A percentile compares a stretch with the other conserved stretches of the same genome.
These are phyloP conservation scores for Halcyon malimbica DNA, from an alignment of 2,113 vertebrate species.

Conservation along the genomic window DNA sequence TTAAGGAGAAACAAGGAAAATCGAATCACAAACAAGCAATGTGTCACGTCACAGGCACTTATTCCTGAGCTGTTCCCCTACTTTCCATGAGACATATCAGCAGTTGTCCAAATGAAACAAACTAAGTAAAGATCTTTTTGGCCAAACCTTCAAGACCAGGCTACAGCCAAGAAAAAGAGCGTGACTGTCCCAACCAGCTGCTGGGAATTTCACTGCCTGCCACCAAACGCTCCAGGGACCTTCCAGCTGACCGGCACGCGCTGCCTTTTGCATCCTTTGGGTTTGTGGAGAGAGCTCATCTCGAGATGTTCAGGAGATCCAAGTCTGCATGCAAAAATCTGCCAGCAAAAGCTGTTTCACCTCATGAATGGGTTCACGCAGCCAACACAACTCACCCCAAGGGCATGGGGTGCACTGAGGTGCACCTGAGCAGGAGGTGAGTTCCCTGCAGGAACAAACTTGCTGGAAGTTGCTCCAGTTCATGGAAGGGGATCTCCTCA, in stretches of 20 bases:
- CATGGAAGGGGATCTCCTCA: not conserved
- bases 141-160: not conserved
- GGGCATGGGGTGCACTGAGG: not conserved
- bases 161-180: conserved; percentile 6
- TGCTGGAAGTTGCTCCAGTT: not conserved
- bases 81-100: not conserved
- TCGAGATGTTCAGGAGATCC: not conserved
- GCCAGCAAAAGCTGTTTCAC: not conserved
- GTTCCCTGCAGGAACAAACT: not conserved
- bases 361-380: accelerated
- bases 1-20: conserved; percentile 28
- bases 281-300: not conserved
- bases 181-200: not conserved
- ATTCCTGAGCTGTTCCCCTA: not conserved
- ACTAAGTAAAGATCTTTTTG: conserved; percentile 17
- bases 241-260: not conserved
- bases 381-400: not conserved
- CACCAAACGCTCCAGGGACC: not conserved
- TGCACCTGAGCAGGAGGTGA: not conserved
- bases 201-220: not conserved
- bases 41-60: not conserved
- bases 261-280: not conserved
- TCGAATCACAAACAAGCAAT: conserved; percentile 13
- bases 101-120: conserved; percentile 38
- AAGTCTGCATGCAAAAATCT: not conserved